Percentiles rank a stretch among this genome's conserved stretches.
phyloP scores from a whole-genome alignment of 2,888 invertebrate genomes.

The Microchrysa polita region DNA sequence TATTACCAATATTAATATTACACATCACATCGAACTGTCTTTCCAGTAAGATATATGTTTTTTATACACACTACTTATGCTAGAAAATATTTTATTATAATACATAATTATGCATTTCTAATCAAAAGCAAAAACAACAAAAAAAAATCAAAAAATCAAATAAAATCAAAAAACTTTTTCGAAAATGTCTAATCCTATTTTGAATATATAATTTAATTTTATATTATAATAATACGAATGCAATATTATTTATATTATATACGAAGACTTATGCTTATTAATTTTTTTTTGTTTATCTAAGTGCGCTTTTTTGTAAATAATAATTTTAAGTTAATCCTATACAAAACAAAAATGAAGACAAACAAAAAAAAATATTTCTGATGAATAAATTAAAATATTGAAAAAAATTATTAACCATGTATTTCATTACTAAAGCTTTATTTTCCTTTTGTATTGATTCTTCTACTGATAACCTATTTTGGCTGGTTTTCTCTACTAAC shows the following conservation, averaged over 20 bases:
- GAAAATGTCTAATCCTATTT: slow-evolving; percentile 4
- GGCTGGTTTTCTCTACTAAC: slow-evolving; percentile 6
- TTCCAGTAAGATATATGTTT: slow-evolving; percentile 37
- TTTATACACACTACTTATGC: too few species aligned
- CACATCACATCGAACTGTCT: slow-evolving; percentile 26
- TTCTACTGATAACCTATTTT: neutral
- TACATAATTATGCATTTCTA: neutral
- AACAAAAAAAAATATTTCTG: slow-evolving; percentile 2
- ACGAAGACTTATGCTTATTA: slow-evolving; percentile 33
- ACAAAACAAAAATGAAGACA: slow-evolving; percentile 17
- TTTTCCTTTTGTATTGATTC: slow-evolving; percentile 7
- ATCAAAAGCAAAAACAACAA: too few species aligned
- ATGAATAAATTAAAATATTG: slow-evolving; percentile 25
- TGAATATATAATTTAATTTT: slow-evolving; percentile 29
- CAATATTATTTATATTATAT: slow-evolving; percentile 42
- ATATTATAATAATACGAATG: slow-evolving; percentile 31
- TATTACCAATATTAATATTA: slow-evolving; percentile 11
- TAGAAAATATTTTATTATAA: slow-evolving; percentile 16
- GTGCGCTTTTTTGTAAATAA: slow-evolving; percentile 30
- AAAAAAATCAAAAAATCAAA: too few species aligned
- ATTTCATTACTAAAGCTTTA: slow-evolving; percentile 31
- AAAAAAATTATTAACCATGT: slow-evolving; percentile 24
- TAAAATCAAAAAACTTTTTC: neutral
- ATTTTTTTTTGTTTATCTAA: slow-evolving; percentile 30
- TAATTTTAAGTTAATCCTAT: slow-evolving; percentile 8